Evolutionary conservation across 2,113 vertebrate species (phyloP).

Genomic region (Heterotis niloticus): DNA sequence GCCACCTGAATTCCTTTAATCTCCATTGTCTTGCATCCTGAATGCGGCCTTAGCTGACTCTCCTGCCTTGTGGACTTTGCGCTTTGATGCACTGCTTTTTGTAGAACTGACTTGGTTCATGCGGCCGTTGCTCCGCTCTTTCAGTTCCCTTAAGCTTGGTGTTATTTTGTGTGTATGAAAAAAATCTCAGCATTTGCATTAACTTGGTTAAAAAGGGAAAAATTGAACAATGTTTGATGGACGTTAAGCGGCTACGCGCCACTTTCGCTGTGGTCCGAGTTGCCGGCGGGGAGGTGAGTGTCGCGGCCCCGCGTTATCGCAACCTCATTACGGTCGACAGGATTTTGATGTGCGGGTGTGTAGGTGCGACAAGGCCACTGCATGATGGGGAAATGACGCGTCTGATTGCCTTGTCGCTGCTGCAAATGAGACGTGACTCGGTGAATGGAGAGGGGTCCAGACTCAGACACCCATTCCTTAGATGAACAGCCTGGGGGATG

Average conservation of each 20-base stretch:
- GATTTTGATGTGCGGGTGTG: neutral
- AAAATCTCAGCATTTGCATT: neutral
- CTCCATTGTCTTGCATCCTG: too few species aligned
- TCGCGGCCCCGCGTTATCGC: neutral
- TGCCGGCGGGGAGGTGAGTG: neutral
- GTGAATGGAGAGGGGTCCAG: neutral
- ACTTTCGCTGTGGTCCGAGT: neutral
- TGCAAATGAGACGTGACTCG: constrained; percentile 6
- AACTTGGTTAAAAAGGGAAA: neutral
- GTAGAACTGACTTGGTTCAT: too few species aligned
- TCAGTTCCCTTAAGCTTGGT: neutral
- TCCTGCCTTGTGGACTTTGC: too few species aligned
- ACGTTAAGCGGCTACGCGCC: neutral
- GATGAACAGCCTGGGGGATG: neutral
- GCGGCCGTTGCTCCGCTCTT: too few species aligned
- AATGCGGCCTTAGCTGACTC: too few species aligned
- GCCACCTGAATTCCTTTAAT: too few species aligned
- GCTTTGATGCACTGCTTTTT: too few species aligned
- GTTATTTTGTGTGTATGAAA: neutral
- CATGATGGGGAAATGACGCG: neutral
- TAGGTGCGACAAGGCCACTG: neutral
- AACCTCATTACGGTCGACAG: neutral
- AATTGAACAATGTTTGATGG: neutral
- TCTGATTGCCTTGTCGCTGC: neutral
- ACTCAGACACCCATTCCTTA: neutral